Percentiles rank a stretch among this genome's conserved stretches.
phyloP scores from a whole-genome alignment of 2,113 vertebrate genomes.

The Pycnonotus jocosus region DNA sequence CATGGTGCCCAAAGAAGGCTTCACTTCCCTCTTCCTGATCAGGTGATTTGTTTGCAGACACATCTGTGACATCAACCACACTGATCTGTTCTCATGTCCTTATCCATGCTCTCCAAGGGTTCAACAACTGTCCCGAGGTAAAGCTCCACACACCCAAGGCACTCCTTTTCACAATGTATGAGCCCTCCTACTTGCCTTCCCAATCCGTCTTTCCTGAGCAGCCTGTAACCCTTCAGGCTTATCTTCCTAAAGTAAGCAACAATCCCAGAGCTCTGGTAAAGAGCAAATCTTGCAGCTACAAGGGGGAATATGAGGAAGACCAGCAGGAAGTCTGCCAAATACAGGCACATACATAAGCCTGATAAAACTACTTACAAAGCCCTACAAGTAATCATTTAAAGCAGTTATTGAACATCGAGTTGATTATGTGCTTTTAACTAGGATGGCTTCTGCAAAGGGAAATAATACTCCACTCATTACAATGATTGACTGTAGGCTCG shows the following conservation, averaged over 20 bases:
- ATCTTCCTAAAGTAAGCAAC: background rate
- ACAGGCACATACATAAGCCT: background rate
- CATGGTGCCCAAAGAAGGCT: background rate
- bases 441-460: background rate
- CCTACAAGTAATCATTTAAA: background rate
- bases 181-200: background rate
- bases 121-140: background rate
- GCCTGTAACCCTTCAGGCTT: background rate
- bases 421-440: background rate
- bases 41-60: background rate
- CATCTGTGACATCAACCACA: fast-evolving
- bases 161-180: background rate
- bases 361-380: background rate
- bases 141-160: background rate
- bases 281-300: background rate
- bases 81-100: background rate
- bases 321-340: background rate
- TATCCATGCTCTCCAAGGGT: background rate
- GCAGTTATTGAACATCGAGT: background rate
- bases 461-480: background rate
- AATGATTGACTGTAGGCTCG: background rate
- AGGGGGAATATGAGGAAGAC: background rate
- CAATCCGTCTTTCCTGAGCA: background rate
- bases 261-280: background rate
- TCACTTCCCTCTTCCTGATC: background rate